These are phyloP conservation scores for Epistrophe eligans DNA, from an alignment of 2,888 invertebrate species.

Conservation along the genomic window DNA sequence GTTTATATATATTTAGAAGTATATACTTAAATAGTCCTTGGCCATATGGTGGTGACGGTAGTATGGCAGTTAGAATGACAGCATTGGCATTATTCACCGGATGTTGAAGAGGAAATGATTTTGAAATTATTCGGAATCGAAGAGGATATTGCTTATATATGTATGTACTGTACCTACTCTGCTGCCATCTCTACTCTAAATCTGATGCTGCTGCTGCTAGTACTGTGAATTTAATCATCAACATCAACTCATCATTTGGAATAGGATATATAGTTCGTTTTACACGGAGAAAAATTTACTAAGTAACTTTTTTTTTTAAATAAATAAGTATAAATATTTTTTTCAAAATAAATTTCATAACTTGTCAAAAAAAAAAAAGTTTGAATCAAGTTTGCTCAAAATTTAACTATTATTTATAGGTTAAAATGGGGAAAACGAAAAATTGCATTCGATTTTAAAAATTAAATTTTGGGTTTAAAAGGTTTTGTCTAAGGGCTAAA, in stretches of 20 bases:
- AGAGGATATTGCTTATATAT: conserved; percentile 62
- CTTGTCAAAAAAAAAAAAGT: no score
- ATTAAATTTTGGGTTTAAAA: no score
- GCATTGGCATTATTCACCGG: conserved; percentile 40
- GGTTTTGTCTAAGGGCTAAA: no score
- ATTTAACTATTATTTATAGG: no score
- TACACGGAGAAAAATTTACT: not conserved
- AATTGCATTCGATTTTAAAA: no score
- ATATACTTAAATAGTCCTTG: not conserved
- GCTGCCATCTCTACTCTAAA: not conserved
- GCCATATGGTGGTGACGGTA: not conserved
- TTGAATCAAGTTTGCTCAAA: no score
- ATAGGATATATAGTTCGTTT: not conserved
- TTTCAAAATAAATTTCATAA: no score
- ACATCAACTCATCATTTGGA: conserved; percentile 13
- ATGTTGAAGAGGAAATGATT: conserved; percentile 68
- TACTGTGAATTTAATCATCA: conserved; percentile 53
- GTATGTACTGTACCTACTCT: not conserved
- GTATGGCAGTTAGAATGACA: conserved; percentile 16
- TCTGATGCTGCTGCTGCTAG: conserved; percentile 2
- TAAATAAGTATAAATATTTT: no score
- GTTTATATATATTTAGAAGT: no score
- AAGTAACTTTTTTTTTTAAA: no score
- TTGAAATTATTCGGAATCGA: conserved; percentile 70
- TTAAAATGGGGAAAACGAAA: no score